These are phyloP conservation scores for Tragopan temminckii DNA, from an alignment of 2,797 vertebrate genomes.

Conservation along the genomic window DNA sequence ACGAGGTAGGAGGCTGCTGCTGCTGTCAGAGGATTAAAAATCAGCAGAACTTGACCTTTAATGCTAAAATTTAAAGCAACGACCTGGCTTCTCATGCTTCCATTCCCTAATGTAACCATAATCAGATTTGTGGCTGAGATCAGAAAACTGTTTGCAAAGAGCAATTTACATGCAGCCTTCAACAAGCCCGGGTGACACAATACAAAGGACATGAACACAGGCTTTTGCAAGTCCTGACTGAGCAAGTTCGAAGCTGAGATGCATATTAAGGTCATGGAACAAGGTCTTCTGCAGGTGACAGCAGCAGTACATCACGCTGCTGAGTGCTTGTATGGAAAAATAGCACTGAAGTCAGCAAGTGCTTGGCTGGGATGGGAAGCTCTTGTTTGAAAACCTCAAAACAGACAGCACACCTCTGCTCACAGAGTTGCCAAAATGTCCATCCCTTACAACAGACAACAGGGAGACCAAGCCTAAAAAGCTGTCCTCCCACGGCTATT, in stretches of 20 bases:
- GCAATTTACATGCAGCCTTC: not conserved
- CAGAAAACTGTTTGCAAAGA: constrained; percentile 28
- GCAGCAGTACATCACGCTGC: not conserved
- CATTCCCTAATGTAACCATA: constrained; percentile 42
- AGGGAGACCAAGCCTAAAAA: not conserved
- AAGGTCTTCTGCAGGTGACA: not conserved
- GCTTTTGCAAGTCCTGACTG: not conserved
- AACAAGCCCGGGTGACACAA: not conserved
- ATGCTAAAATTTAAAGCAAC: constrained; percentile 31
- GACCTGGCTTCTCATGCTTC: not conserved
- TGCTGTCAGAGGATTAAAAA: constrained; percentile 49
- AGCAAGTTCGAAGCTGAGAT: not conserved
- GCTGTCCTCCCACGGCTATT: fast-evolving
- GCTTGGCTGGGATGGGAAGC: not conserved
- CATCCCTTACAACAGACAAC: not conserved
- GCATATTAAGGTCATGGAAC: not conserved
- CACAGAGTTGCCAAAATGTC: not conserved
- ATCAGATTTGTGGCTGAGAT: constrained; percentile 31
- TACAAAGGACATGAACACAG: constrained; percentile 2
- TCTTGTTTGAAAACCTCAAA: not conserved
- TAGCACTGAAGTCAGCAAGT: not conserved
- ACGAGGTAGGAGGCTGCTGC: not conserved
- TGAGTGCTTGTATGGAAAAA: not conserved
- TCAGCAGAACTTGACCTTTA: constrained; percentile 57
- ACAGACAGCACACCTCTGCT: not conserved